A percentile compares a stretch with the other conserved stretches of the same genome.
phyloP scores from a whole-genome alignment of 2,113 vertebrate genomes.

The Pyrgilauda ruficollis region DNA sequence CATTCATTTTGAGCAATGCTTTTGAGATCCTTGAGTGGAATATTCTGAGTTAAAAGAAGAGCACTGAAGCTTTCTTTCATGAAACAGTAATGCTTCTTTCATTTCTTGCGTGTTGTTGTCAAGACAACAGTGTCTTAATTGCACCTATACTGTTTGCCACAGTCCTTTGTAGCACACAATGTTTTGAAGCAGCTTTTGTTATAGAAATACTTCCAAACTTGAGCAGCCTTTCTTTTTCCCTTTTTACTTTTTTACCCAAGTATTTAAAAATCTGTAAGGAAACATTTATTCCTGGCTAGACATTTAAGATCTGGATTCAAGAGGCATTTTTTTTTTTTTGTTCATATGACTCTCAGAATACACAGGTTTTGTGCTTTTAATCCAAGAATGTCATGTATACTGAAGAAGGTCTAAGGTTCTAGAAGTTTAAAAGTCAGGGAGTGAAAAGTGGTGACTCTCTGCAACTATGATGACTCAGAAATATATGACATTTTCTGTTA shows the following conservation, averaged over 20 bases:
- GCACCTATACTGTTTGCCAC: neutral
- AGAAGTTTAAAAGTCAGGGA: neutral
- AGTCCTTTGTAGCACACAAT: neutral
- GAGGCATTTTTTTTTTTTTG: neutral
- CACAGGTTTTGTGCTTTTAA: neutral
- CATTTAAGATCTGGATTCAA: neutral
- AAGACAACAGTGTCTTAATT: neutral
- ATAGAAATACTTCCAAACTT: neutral
- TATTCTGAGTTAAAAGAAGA: neutral
- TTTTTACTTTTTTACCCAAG: neutral
- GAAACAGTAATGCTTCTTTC: neutral
- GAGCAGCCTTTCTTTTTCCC: neutral
- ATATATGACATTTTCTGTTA: neutral
- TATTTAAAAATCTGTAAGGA: neutral
- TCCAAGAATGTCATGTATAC: neutral
- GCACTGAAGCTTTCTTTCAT: neutral
- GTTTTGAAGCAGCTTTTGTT: neutral
- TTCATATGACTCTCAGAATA: neutral
- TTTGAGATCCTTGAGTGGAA: neutral
- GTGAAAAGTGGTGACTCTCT: neutral
- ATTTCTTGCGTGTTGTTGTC: neutral
- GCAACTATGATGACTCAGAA: neutral
- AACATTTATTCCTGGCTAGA: conserved; percentile 10
- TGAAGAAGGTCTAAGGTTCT: neutral
- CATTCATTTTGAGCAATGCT: neutral